phyloP scores from a whole-genome alignment of 35 echinoderm and acorn worm genomes.

The Acanthaster planci region DNA sequence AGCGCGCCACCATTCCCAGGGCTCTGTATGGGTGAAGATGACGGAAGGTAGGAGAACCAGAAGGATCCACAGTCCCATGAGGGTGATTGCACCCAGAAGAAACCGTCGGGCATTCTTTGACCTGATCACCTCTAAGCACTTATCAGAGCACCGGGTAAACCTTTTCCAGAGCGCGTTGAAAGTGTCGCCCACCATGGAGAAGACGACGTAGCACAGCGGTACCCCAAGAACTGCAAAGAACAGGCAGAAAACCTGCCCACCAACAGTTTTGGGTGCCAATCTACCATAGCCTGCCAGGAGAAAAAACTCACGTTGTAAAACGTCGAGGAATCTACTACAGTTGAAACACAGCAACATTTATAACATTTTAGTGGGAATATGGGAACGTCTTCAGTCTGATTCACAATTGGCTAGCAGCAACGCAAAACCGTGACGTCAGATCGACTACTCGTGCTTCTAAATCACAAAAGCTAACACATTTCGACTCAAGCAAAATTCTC shows the following conservation, averaged over 20 bases:
- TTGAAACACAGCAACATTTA: too few species aligned
- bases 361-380: too few species aligned
- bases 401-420: too few species aligned
- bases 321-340: too few species aligned
- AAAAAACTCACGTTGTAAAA: too few species aligned
- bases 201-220: slow-evolving; percentile 22
- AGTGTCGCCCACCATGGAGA: slow-evolving; percentile 20
- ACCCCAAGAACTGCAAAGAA: slow-evolving; percentile 52
- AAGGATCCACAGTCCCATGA: neutral
- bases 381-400: too few species aligned
- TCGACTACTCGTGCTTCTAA: too few species aligned
- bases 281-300: slow-evolving; percentile 47
- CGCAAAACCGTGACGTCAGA: too few species aligned
- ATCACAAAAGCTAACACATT: too few species aligned
- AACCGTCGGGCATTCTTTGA: neutral
- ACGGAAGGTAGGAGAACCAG: neutral
- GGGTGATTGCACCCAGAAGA: neutral
- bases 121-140: neutral
- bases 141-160: neutral
- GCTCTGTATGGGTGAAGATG: neutral
- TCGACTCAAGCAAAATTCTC: too few species aligned
- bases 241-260: slow-evolving; percentile 38
- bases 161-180: slow-evolving; percentile 2
- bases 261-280: slow-evolving; percentile 28
- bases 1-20: neutral